Base-by-base conservation (phyloP, 2,888 invertebrate genomes). In the Orchesellides sinensis region DNA sequence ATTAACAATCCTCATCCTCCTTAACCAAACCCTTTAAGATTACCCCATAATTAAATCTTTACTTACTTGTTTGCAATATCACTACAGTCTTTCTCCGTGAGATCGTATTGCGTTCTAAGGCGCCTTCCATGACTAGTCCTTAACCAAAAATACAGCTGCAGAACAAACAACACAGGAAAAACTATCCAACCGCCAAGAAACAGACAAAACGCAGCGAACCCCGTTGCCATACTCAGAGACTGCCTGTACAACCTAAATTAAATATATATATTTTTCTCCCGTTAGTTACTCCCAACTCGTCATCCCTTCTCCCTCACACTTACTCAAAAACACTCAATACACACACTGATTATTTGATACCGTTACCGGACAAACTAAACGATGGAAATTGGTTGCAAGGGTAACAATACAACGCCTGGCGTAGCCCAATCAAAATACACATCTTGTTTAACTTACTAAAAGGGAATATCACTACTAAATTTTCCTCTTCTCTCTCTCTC, bases 1-100 rank as follows among this genome's bases (percentile, higher is more conserved):
- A 19, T 19, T 12, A 19, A 12, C 35, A 35, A 35, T n/a, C n/a
- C n/a, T n/a, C n/a, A n/a, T n/a, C n/a, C n/a, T n/a, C n/a, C n/a
- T n/a, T n/a, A n/a, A n/a, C n/a, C n/a, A n/a, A n/a, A n/a, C n/a
- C n/a, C n/a, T n/a, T n/a, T n/a, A n/a, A n/a, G n/a, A n/a, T n/a
- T n/a, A n/a, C n/a, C n/a, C n/a, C 32, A 32, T 32, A 32, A 32
- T 32, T 54, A 59, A 12, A 27, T 23, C n/a, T n/a, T 27, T 29
- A 6, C 93, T 91, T 89, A 94, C 95, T 94, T 95, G 91, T 95
- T 95, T 66, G 92, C 94, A 86, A 94, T 94, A 89, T 95, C 95
- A 87, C 93, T 91, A 61, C 94, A 93, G 88, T 94, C 94, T 10
- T 93, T 93, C 88, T 92, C 91, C 89, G 92, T 92, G 17, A 95